Percentiles rank a stretch among this genome's conserved stretches.
These are phyloP conservation scores for Caretta caretta DNA, from an alignment of 2,113 vertebrate genomes.

Conservation along the genomic window DNA sequence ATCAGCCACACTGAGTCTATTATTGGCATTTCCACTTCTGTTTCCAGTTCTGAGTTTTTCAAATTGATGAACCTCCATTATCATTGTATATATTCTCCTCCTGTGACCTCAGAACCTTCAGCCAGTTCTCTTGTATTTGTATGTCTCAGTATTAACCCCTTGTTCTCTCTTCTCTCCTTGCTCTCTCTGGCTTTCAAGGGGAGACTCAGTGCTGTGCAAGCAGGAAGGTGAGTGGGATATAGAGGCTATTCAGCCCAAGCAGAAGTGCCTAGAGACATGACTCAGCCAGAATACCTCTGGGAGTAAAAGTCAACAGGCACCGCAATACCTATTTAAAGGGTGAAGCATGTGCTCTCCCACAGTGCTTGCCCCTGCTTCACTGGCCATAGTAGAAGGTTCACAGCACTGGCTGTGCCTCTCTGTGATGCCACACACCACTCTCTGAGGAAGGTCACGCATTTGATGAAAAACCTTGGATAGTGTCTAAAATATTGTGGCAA, in stretches of 20 bases:
- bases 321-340: not conserved
- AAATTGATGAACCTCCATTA: not conserved
- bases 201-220: not conserved
- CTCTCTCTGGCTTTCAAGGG: not conserved
- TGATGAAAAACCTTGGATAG: not conserved
- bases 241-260: not conserved
- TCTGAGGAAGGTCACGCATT: not conserved
- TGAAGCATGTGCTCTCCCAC: not conserved
- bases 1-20: not conserved
- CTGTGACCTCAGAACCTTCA: not conserved
- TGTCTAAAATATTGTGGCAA: not conserved
- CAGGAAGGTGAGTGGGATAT: not conserved
- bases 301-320: fast-evolving
- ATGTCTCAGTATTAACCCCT: not conserved
- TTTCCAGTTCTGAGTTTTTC: not conserved
- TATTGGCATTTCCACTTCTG: not conserved
- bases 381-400: not conserved
- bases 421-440: not conserved
- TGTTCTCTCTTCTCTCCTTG: not conserved
- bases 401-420: fast-evolving
- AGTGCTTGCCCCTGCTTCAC: no score
- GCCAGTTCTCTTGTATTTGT: not conserved
- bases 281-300: not conserved
- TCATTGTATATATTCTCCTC: not conserved
- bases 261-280: not conserved